Base-by-base conservation (phyloP, 2,888 invertebrate species). In the Coleophora deauratella region DNA sequence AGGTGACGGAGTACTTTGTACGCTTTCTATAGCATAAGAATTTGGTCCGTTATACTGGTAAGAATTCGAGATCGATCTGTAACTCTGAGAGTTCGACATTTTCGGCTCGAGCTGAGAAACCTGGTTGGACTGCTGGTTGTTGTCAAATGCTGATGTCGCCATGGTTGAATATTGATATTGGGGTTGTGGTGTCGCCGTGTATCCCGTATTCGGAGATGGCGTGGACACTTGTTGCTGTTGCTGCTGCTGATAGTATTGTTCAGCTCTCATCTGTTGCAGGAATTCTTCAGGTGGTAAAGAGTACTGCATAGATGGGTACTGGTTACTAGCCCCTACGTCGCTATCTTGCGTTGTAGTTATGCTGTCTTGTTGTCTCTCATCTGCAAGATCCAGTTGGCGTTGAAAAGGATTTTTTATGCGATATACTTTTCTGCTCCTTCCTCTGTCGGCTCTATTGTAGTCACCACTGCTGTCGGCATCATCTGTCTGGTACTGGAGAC, bases 241-340 rank as follows among this genome's bases (percentile, higher is more conserved):
- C 40, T 45, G 54, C 51, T 74, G 76, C 35, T 73, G 71, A 50
- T 70, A 82, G 51, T 77, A 78, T 51, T 66, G 80, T 47, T 80
- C 79, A 45, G 72, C 72, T 47, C 75, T 73, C 60, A 85, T 66
- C 47, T 84, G 76, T 41, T 82, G 81, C 31, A 86, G 59, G 45
- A 84, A 87, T 33, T 82, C 80, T 43, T 86, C 85, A 9, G 86
- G 85, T 45, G 86, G 86, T 46, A 86, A 62, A 27, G 82, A 82
- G 57, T 84, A 86, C 63, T 84, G 82, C 60, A 82, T 59, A 33
- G 80, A 70, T 46, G 78, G 68, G 70, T 85, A 81, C 66, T 85
- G 84, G 65, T 82, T 84, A 70, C 85, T 86, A 64, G 84, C 77
- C 55, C 78, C 79, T 15, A 69, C 62, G 38, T 71, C 74, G 48